Base-by-base conservation (phyloP, 2,888 invertebrate species). In the Leucozona laternaria region DNA sequence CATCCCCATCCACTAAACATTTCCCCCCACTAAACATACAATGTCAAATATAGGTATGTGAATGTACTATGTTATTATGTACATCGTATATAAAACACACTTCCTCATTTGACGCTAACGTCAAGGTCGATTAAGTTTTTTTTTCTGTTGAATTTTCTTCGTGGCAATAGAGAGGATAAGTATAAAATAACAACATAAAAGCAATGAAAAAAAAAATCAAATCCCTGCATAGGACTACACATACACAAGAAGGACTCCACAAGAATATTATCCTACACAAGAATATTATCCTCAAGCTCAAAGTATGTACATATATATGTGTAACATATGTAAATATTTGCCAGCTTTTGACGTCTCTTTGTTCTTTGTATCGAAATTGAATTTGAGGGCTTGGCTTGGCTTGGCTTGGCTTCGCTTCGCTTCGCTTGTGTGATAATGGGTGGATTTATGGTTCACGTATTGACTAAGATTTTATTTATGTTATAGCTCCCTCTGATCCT, bases 21-120 rank as follows among this genome's bases (percentile, higher is more conserved):
- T 8, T 58, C 40, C 34, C 57, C 22, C 43, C 50, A n/a, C 62
- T 58, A 76, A 84, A 50, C 58, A 50, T 37, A 66, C 66, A 60
- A 25, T 37, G 58, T 60, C 8, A 28, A 53, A n/a, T 8, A 37
- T 60, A 22, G 6, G 1, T 60, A 20, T 0, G 17, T 17, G 5
- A 6, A 45, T 17, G 6, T 7, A 17, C 4, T 4, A 15, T 4
- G 10, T 37, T 40, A 40, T 8, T 8, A 8, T 0, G 45, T 43
- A 40, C 43, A 43, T 43, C 5, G 2, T 45, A 13, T 37, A 37
- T 11, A 68, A 11, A 53, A n/a, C n/a, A 37, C 4, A 34, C 13
- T 66, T 43, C 11, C 13, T 71, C 79, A 17, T 76, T 60, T 76
- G 84, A 84, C 84, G 79, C 58, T 60, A 58, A 84, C 45, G 53